A percentile compares a stretch with the other conserved stretches of the same genome.
These are phyloP conservation scores for Scrobipalpa costella DNA, from an alignment of 2,888 invertebrate species.

Conservation along the genomic window DNA sequence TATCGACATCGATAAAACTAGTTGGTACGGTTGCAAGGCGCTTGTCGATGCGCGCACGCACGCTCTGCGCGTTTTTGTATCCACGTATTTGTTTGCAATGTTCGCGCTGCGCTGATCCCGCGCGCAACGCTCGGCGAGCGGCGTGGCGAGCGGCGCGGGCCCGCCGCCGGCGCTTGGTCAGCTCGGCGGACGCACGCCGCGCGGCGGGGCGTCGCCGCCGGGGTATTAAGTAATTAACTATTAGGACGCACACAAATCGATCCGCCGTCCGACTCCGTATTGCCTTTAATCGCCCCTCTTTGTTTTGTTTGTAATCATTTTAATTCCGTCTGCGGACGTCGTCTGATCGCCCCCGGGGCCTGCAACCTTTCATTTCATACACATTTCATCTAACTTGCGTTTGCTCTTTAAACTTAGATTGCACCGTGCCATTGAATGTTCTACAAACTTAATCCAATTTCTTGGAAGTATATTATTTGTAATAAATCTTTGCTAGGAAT, in stretches of 20 bases:
- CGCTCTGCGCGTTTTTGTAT: conserved; percentile 29
- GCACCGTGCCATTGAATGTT: too few relatives aligned
- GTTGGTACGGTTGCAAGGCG: background rate
- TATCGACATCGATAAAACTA: conserved; percentile 17
- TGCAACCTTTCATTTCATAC: conserved; percentile 7
- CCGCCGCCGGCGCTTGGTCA: conserved; percentile 30
- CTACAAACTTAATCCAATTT: too few relatives aligned
- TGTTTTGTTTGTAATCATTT: conserved; percentile 17
- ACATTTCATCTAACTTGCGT: background rate
- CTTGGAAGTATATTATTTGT: too few relatives aligned
- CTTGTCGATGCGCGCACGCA: conserved; percentile 39
- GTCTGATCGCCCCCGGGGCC: background rate
- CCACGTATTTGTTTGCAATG: conserved; percentile 39
- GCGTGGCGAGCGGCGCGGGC: conserved; percentile 15
- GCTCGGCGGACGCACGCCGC: conserved; percentile 37
- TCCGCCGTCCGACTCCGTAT: conserved; percentile 16
- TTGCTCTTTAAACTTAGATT: background rate
- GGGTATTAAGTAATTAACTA: conserved; percentile 46
- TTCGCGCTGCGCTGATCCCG: conserved; percentile 24
- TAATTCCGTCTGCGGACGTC: conserved; percentile 18
- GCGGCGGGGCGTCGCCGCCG: conserved; percentile 28
- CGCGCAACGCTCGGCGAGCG: conserved; percentile 36
- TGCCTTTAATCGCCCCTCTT: conserved; percentile 22
- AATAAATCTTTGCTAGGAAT: too few relatives aligned
- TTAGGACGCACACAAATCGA: conserved; percentile 30